Percentiles rank a stretch among this genome's conserved stretches.
Evolutionary conservation across 1,140 invertebrate genomes (phyloP).

Genomic region (Heliconius hewitsoni): DNA sequence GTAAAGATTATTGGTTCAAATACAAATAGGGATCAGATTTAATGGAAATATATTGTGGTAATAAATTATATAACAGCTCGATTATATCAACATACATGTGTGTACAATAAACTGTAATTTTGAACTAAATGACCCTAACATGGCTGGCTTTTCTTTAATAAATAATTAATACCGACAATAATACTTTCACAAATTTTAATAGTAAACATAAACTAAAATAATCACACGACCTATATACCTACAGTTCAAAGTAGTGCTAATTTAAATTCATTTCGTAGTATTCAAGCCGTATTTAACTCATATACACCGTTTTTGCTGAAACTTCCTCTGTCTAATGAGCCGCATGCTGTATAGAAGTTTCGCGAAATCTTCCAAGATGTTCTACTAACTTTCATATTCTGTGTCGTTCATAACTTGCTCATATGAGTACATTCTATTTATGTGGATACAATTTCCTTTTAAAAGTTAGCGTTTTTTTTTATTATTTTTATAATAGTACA

Average conservation of each 20-base stretch:
- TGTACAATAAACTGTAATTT: no score
- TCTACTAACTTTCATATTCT: slow-evolving; percentile 6
- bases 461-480: neutral
- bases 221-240: neutral
- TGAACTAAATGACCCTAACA: no score
- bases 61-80: no score
- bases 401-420: slow-evolving; percentile 3
- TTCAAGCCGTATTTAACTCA: slow-evolving; percentile 7
- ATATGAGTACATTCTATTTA: neutral
- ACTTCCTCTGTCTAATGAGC: slow-evolving; percentile 54
- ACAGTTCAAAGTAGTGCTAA: neutral
- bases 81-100: no score
- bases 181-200: neutral
- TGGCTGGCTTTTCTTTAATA: no score
- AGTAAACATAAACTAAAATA: neutral
- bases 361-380: slow-evolving; percentile 2
- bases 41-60: no score
- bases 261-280: slow-evolving; percentile 9
- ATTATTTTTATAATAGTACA: no score
- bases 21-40: neutral
- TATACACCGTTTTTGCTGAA: slow-evolving; percentile 7
- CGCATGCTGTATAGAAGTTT: slow-evolving; percentile 28
- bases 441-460: neutral
- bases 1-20: neutral
- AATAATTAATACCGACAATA: neutral